Evolutionary conservation across 2,797 vertebrate genomes (phyloP), one percentile per base, ranked within the genome.

Genomic region (Gymnoscopelus braueri): DNA sequence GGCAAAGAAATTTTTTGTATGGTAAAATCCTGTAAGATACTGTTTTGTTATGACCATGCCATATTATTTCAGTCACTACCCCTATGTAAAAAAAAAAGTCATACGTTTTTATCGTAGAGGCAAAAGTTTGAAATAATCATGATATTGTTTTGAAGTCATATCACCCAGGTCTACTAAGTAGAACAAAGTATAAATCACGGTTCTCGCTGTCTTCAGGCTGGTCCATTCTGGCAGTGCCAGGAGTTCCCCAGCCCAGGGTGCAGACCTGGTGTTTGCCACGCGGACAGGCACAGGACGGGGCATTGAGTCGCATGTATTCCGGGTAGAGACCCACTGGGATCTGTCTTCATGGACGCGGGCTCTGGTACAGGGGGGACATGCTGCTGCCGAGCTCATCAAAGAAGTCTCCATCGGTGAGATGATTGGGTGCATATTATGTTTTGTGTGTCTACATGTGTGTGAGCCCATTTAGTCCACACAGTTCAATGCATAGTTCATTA

Each of bases 251-350:
- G 92, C 94, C 0, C 89, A 95, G 80, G 95, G 95, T 35, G 94
- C 95, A 0, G 97, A 99, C 72, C 93, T 98, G 71, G 94, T 95
- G 0, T 98, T 99, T 1, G 96, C 95, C 82, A 98, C 96, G 0
- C 93, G 98, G 65, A 98, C 97, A 0, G 97, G 97, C 50, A 97
- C 96, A 0, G 94, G 94, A 1, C 96, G 96, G 52, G 97, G 97
- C 5, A 95, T 99, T 14, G 97, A 98, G 88, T 96, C 95, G 77
- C 97, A 96, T 44, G 57, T 98, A 23, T 99, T 99, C 85, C 91
- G 96, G 0, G 97, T 97, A 82, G 97, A 99, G 91, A 98, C 95
- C 0, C 97, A 98, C 87, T 96, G 96, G 78, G 97, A 99, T 75
- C 93, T 99, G 86, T 98, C 98, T 0, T 93, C 94, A 0, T 99